Evolutionary conservation across 2,888 invertebrate species (phyloP).

Genomic region (Dryocosmus kuriphilus): DNA sequence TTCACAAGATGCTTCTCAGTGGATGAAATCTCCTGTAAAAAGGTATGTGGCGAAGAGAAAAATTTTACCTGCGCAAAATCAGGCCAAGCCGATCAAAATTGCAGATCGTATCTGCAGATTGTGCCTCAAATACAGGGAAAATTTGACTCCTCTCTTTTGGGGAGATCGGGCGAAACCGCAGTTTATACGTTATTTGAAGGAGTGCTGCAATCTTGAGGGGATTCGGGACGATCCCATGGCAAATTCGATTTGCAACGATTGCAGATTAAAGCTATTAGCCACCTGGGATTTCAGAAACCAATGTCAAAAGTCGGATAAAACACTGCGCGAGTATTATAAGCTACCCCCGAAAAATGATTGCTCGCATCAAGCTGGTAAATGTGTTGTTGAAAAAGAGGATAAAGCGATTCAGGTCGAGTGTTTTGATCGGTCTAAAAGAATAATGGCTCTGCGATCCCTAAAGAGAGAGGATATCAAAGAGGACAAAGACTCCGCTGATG

Average conservation of each 20-base stretch:
- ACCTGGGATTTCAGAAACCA: conserved; percentile 23
- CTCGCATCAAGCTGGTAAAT: too few relatives aligned
- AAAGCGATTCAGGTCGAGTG: conserved; percentile 11
- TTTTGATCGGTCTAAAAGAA: background rate
- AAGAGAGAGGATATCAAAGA: background rate
- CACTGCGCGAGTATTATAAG: too few relatives aligned
- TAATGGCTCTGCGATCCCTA: background rate
- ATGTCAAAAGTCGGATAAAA: too few relatives aligned
- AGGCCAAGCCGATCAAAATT: background rate
- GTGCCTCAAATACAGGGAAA: background rate
- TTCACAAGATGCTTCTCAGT: background rate
- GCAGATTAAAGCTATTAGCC: conserved; percentile 1
- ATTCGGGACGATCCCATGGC: background rate
- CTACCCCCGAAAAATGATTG: too few relatives aligned
- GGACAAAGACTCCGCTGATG: too few relatives aligned
- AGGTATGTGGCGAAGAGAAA: conserved; percentile 3
- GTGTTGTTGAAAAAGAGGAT: background rate
- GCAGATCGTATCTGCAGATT: conserved; percentile 7
- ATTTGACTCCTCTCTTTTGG: conserved; percentile 12
- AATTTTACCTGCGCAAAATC: background rate
- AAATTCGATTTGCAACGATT: conserved; percentile 8
- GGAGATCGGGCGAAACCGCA: conserved; percentile 13
- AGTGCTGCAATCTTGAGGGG: conserved; percentile 16
- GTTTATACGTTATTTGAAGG: background rate
- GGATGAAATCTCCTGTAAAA: conserved; percentile 1